Evolutionary conservation across 2,797 vertebrate genomes (phyloP), one percentile per base, ranked within the genome.

Genomic region (Centropyge bicolor): DNA sequence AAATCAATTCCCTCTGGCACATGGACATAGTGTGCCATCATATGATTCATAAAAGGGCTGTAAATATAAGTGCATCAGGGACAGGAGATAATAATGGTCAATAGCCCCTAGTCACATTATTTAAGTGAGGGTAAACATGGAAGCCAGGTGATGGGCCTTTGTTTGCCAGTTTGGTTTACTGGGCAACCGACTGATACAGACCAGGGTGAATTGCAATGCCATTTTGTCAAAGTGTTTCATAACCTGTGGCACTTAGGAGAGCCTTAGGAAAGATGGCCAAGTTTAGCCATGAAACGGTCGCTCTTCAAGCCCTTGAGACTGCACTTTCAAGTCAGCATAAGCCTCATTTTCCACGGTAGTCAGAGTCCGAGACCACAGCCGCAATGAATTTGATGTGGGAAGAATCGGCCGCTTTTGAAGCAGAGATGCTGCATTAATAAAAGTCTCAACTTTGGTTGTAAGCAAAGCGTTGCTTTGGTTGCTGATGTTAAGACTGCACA

Each of bases 131-230:
- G 83, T 69, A 89, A 92, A 92, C 83, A 89, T 60, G 31, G 67
- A 55, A 66, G 52, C 68, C 59, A 78, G 78, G 83, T 83, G 80
- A 92, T 86, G 78, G 68, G 40, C 78, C 77, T 86, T 69, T 90
- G 79, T 91, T 92, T 92, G 77, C 79, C 55, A 70, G 27, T 80
- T 77, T 81, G 71, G 54, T 86, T 87, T 63, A 78, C 86, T 64
- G 57, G 69, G 84, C 75, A 88, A 91, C 82, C 27, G 8, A 27
- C 73, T 71, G 80, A 84, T 76, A 84, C 55, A 80, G 67, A 57
- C 59, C 66, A 8, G 62, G 45, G 48, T 41, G 43, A 72, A 78
- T 14, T 57, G 36, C 65, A 57, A 55, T 66, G 63, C 70, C 55
- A 48, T 78, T 79, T 82, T 85, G 45, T 46, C 20, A 14, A 59